Evolutionary conservation across 2,797 vertebrate species (phyloP).

Genomic region (Nannoperca obscura): DNA sequence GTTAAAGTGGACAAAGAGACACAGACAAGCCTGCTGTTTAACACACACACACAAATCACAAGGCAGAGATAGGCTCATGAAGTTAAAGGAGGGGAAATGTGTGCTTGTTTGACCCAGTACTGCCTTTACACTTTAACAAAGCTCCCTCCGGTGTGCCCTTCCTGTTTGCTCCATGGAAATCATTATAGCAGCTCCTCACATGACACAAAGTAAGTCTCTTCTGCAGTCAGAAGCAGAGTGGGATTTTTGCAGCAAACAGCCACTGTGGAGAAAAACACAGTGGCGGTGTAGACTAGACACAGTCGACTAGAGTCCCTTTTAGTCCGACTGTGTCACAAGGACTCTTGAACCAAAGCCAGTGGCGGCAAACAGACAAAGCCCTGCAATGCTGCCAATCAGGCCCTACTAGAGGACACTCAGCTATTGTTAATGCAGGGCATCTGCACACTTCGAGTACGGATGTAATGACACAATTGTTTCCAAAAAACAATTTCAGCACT

Average conservation of each 20-base stretch:
- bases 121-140: constrained; percentile 32
- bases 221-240: constrained; percentile 12
- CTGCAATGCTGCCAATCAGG: constrained; percentile 40
- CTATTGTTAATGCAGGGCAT: constrained; percentile 31
- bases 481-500: background rate
- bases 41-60: constrained; percentile 36
- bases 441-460: constrained; percentile 5
- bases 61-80: constrained; percentile 26
- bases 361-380: constrained; percentile 61
- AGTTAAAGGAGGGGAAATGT: constrained; percentile 32
- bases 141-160: constrained; percentile 44
- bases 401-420: constrained; percentile 25
- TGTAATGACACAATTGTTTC: background rate
- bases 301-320: constrained; percentile 58
- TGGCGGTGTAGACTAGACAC: no score
- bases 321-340: constrained; percentile 62
- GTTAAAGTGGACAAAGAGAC: constrained; percentile 64
- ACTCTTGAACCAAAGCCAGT: constrained; percentile 59
- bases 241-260: constrained; percentile 39
- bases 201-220: constrained; percentile 39
- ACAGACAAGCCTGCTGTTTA: constrained; percentile 57
- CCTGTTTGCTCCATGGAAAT: constrained; percentile 57
- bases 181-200: constrained; percentile 34
- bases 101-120: background rate
- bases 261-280: constrained; percentile 17